Percentiles rank a stretch among this genome's conserved stretches.
Conservation (phyloP, 2,888 invertebrate genomes). For the Coelogynopora nodosa region DNA sequence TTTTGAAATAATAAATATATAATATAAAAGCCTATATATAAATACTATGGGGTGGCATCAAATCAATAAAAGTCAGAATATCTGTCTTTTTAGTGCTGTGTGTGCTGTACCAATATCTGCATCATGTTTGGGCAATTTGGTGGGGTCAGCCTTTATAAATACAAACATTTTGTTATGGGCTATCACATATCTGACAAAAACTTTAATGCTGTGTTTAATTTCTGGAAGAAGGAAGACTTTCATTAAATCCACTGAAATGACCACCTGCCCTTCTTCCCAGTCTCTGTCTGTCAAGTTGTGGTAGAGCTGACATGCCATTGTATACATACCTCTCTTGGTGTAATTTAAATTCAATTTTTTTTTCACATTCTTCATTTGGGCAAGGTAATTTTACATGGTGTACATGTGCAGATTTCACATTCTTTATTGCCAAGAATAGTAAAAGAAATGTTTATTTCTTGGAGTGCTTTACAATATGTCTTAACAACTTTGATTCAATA, state of each 20-base stretch:
- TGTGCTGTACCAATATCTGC: no score
- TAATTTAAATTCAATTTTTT: neutral
- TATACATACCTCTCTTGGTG: neutral
- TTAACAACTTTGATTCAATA: no score
- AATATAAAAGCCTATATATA: neutral
- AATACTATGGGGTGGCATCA: neutral
- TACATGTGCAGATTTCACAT: no score
- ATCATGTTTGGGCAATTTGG: neutral
- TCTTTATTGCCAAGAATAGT: neutral
- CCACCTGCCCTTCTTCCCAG: neutral
- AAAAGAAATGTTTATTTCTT: neutral
- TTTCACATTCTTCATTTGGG: neutral
- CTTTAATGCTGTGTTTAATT: neutral
- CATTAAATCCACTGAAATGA: neutral
- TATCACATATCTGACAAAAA: neutral
- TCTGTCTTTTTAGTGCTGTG: no score
- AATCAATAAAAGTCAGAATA: neutral
- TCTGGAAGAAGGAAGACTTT: neutral
- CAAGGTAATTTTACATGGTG: no score
- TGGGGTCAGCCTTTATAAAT: neutral
- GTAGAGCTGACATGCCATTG: neutral
- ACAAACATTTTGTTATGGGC: neutral
- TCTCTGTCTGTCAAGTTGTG: neutral
- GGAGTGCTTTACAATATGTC: neutral
- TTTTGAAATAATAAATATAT: neutral